Evolutionary conservation across 2,888 invertebrate species (phyloP), one percentile per base, ranked within the genome.

Genomic region (Callosobruchus maculatus): DNA sequence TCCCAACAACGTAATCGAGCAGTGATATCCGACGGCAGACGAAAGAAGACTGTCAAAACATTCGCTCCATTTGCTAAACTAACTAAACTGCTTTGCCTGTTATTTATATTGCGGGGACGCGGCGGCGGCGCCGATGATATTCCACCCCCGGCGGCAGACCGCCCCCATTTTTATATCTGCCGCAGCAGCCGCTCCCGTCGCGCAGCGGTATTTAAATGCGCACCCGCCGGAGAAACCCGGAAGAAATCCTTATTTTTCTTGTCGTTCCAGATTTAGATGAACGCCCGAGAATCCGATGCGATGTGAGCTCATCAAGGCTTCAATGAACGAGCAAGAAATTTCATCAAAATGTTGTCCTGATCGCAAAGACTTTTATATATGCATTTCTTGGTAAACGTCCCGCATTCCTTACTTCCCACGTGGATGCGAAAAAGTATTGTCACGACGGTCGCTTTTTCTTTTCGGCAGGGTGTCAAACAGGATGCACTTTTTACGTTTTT

Each of bases 61-160:
- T 85, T 84, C 87, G 87, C 87, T 86, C 88, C 87, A 88, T 88
- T 88, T 88, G 86, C 87, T 88, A 88, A 87, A 88, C 87, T 86
- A 88, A 88, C 88, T 88, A 86, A 87, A 87, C 86, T 87, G 87
- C 86, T 87, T 87, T 87, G 86, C 86, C 85, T 85, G 84, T 83
- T 86, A 87, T 87, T 87, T 87, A 87, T 86, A 85, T 84, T 85
- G 82, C 85, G 82, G 85, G 85, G 84, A 85, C 83, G 71, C 26
- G 22, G 20, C 72, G 20, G 67, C 22, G 22, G n/a, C 22, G 68
- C 18, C 72, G 71, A n/a, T 22, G 26, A 49, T 49, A 49, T 49
- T 49, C 49, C 49, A 49, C 49, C 49, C 49, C 49, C 18, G 49
- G 49, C 9, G 49, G 3, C 13, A 49, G 18, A 49, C 49, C 49